Evolutionary conservation across 2,113 vertebrate genomes (phyloP).

Genomic region (Phaethon lepturus): DNA sequence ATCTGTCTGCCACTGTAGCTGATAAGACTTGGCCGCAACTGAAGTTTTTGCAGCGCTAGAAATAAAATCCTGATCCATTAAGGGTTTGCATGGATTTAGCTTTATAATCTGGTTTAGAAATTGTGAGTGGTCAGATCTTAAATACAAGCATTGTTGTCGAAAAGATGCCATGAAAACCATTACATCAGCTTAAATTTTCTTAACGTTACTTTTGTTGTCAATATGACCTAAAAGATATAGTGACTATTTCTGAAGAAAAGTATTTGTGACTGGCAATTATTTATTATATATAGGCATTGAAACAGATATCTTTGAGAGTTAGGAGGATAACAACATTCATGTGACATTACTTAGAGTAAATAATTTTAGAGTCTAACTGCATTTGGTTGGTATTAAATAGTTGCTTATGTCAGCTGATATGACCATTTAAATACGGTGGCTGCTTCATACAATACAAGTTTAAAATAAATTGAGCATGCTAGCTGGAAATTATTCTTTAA

Average conservation of each 20-base stretch:
- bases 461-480: neutral
- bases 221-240: neutral
- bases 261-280: conserved; percentile 1
- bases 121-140: conserved; percentile 84
- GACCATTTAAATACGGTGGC: neutral
- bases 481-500: neutral
- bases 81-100: conserved; percentile 86
- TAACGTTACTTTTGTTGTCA: neutral
- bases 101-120: conserved; percentile 87
- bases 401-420: neutral
- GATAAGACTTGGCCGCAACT: conserved; percentile 78
- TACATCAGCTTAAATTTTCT: conserved; percentile 19
- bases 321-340: neutral
- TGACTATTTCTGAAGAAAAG: neutral
- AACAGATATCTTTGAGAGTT: neutral
- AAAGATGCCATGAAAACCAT: conserved; percentile 23
- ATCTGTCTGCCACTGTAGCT: conserved; percentile 77
- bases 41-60: conserved; percentile 76
- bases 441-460: neutral
- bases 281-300: neutral
- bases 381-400: neutral
- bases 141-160: conserved; percentile 74
- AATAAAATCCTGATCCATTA: conserved; percentile 88
- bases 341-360: neutral
- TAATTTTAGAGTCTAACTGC: neutral